Conservation (phyloP, 1,140 invertebrate genomes). For the Charaxes varanes region DNA sequence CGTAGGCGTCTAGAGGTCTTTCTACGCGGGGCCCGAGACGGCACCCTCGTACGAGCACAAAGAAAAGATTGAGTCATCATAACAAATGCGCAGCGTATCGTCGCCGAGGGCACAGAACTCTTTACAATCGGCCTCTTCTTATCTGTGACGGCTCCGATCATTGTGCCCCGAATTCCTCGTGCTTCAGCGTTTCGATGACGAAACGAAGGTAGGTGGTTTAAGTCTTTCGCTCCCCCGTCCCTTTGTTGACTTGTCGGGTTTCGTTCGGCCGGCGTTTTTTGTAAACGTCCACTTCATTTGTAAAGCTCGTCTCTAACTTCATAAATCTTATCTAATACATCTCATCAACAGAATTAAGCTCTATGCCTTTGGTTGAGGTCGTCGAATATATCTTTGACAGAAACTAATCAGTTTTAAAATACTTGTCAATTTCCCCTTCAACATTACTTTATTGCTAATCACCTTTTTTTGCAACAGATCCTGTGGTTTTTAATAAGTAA, state of each 20-base stretch:
- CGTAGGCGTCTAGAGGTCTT: constrained; percentile 40
- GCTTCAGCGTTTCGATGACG: constrained; percentile 52
- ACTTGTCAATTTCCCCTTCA: not conserved
- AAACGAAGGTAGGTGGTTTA: constrained; percentile 54
- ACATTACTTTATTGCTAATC: too few relatives aligned
- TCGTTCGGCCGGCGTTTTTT: constrained; percentile 58
- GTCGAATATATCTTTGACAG: constrained; percentile 19
- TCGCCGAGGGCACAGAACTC: constrained; percentile 44
- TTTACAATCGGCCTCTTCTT: constrained; percentile 60
- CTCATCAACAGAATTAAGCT: constrained; percentile 44
- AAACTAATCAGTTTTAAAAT: constrained; percentile 11
- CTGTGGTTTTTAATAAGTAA: too few relatives aligned
- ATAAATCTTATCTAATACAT: constrained; percentile 64
- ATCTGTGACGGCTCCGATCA: constrained; percentile 62
- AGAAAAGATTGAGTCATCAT: constrained; percentile 70
- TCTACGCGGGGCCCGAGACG: constrained; percentile 29
- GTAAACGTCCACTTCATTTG: constrained; percentile 47
- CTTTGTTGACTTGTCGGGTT: constrained; percentile 64
- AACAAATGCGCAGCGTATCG: constrained; percentile 58
- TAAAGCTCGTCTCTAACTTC: constrained; percentile 48
- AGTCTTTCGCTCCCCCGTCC: constrained; percentile 51
- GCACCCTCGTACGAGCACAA: constrained; percentile 46
- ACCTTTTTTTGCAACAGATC: too few relatives aligned
- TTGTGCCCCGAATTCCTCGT: constrained; percentile 61
- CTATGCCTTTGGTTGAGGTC: constrained; percentile 27